Conservation (phyloP, 2,888 invertebrate genomes). For the Nysson spinosus region DNA sequence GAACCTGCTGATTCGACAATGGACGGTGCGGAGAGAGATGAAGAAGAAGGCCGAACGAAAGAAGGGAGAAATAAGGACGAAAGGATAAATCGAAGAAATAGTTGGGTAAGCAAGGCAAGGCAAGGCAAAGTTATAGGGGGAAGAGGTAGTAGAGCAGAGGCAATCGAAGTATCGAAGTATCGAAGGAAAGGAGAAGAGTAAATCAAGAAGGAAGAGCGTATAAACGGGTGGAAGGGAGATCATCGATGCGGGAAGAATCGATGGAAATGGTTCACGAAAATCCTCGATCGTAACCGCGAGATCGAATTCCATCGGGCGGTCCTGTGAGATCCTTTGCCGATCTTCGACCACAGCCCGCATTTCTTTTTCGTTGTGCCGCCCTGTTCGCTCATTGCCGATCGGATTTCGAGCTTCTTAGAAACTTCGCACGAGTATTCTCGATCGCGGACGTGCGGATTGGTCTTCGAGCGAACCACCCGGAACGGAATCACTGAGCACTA, state of each 20-base stretch:
- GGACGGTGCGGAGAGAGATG: constrained; percentile 18
- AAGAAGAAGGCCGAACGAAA: constrained; percentile 13
- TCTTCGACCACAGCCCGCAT: constrained; percentile 41
- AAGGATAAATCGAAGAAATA: neutral
- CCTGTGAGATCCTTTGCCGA: constrained; percentile 39
- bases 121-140: no score
- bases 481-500: neutral
- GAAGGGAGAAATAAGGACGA: constrained; percentile 13
- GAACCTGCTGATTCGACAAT: constrained; percentile 29
- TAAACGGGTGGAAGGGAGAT: neutral
- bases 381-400: constrained; percentile 32
- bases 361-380: constrained; percentile 37
- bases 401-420: constrained; percentile 58
- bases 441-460: constrained; percentile 2
- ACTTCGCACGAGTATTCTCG: constrained; percentile 56
- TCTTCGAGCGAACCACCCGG: neutral
- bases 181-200: neutral
- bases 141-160: no score
- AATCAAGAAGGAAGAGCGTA: neutral
- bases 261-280: constrained; percentile 42
- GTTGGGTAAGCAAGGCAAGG: no score
- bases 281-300: constrained; percentile 59
- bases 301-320: constrained; percentile 62
- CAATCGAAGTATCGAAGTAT: no score
- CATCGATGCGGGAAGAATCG: constrained; percentile 39